Evolutionary conservation across 1,140 invertebrate species (phyloP).

Genomic region (Arctopsyche grandis): DNA sequence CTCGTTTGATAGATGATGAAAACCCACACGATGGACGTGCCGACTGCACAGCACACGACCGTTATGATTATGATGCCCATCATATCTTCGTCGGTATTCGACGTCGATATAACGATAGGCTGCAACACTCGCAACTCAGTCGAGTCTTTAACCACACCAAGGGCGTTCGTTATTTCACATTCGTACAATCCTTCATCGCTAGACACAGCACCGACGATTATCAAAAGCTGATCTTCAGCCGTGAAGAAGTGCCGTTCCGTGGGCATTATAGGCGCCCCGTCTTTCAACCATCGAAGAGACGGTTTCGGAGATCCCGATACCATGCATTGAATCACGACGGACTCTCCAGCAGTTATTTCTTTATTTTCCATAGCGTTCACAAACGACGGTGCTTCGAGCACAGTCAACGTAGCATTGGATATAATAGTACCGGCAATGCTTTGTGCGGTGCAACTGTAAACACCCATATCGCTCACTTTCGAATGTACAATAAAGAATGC

Average conservation of each 20-base stretch:
- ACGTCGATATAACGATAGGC: constrained; percentile 64
- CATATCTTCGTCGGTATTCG: constrained; percentile 74
- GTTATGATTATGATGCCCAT: constrained; percentile 89
- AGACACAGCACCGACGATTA: constrained; percentile 82
- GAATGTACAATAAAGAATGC: constrained; percentile 92
- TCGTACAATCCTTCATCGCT: constrained; percentile 87
- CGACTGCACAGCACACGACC: constrained; percentile 88
- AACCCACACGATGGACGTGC: constrained; percentile 91
- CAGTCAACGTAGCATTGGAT: constrained; percentile 89
- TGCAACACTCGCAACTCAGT: constrained; percentile 68
- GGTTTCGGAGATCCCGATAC: constrained; percentile 87
- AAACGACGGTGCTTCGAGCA: constrained; percentile 87
- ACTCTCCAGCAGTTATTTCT: constrained; percentile 79
- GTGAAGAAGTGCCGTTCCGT: constrained; percentile 85
- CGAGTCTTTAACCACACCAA: constrained; percentile 73
- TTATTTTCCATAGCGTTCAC: constrained; percentile 87
- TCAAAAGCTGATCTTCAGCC: constrained; percentile 84
- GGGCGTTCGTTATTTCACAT: constrained; percentile 87
- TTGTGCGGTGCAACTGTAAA: constrained; percentile 93
- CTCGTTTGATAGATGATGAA: constrained; percentile 90
- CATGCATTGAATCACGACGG: constrained; percentile 88
- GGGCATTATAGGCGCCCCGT: constrained; percentile 76
- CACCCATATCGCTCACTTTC: constrained; percentile 86
- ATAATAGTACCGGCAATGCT: constrained; percentile 88
- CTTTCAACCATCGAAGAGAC: constrained; percentile 89